A percentile compares a stretch with the other conserved stretches of the same genome.
Evolutionary conservation across 2,888 invertebrate species (phyloP).

Genomic region (Eumacrocentrus americanus): DNA sequence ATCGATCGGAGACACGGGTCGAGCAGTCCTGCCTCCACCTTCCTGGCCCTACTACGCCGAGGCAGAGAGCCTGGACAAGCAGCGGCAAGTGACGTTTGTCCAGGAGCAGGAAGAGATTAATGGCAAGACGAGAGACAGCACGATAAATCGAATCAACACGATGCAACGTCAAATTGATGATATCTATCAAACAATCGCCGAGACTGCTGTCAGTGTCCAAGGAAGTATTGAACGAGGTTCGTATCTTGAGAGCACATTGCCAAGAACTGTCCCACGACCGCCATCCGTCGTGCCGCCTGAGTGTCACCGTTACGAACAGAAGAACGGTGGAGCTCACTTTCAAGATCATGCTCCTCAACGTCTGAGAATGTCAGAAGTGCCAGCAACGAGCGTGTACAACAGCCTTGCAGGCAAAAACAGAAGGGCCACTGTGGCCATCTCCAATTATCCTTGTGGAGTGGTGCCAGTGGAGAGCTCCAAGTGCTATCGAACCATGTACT

Average conservation of each 20-base stretch:
- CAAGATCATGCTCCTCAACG: slow-evolving; percentile 39
- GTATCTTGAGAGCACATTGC: slow-evolving; percentile 50
- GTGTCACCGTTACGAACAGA: slow-evolving; percentile 37
- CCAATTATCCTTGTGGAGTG: slow-evolving; percentile 47
- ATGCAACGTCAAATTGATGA: slow-evolving; percentile 57
- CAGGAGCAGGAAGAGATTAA: slow-evolving; percentile 34
- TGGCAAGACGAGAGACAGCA: slow-evolving; percentile 38
- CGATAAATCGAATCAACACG: slow-evolving; percentile 56
- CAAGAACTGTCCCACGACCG: slow-evolving; percentile 38
- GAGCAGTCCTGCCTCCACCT: slow-evolving; percentile 39
- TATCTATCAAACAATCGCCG: slow-evolving; percentile 58
- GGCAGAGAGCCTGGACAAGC: slow-evolving; percentile 12
- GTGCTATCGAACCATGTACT: slow-evolving; percentile 59
- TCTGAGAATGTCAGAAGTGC: slow-evolving; percentile 37
- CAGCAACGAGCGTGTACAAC: slow-evolving; percentile 38
- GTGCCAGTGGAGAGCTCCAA: slow-evolving; percentile 42
- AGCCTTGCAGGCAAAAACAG: slow-evolving; percentile 37
- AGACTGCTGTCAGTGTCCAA: slow-evolving; percentile 46
- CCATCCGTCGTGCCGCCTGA: slow-evolving; percentile 12
- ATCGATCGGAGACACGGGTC: slow-evolving; percentile 42
- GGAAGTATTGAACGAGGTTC: slow-evolving; percentile 45
- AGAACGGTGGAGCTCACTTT: slow-evolving; percentile 45
- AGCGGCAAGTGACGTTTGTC: slow-evolving; percentile 5
- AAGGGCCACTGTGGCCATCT: slow-evolving; percentile 35
- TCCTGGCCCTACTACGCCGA: slow-evolving; percentile 40